Base-by-base conservation (phyloP, 2,888 invertebrate genomes). In the Bugula neritina region DNA sequence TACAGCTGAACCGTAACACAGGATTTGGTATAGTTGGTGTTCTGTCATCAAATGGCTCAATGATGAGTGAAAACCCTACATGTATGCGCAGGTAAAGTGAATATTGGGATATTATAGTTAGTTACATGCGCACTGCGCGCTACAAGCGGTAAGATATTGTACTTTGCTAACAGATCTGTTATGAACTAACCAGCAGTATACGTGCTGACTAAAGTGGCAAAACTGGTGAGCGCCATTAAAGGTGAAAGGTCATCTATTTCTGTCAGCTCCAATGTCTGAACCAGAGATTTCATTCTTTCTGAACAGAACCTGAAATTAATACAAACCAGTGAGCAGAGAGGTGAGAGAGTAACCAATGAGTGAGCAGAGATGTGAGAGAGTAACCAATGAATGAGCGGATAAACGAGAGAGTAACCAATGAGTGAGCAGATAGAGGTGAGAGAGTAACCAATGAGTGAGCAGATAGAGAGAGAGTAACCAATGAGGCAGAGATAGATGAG, bases 131-230 rank as follows among this genome's bases (percentile, higher is more conserved):
- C 43, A 43, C 5, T 17, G 5, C 10, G 43, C 43, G 5, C 17
- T 43, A 43, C n/a, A n/a, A n/a, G n/a, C n/a, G n/a, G n/a, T n/a
- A n/a, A n/a, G n/a, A n/a, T n/a, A n/a, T n/a, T n/a, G n/a, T n/a
- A n/a, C n/a, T 43, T 43, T 43, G 43, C 5, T 43, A 10, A 43
- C 43, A 17, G 43, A 43, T 43, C 43, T 5, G 43, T n/a, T n/a
- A n/a, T n/a, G n/a, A n/a, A 52, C 73, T 71, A 73, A 83, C 86
- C 86, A 82, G 85, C 93, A 0, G 94, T 94, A 81, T 99, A 99
- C 0, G 98, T 97, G 34, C 95, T 90, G 21, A 98, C 93, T 23
- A 99, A 87, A 0, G 99, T 99, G 0, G 98, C 98, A 79, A 99
- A 89, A 90, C 92, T 83, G 89, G 90, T 81, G 80, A 89, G 87